Base-by-base conservation (phyloP, 2,113 vertebrate genomes). In the Brachyhypopomus gauderio region DNA sequence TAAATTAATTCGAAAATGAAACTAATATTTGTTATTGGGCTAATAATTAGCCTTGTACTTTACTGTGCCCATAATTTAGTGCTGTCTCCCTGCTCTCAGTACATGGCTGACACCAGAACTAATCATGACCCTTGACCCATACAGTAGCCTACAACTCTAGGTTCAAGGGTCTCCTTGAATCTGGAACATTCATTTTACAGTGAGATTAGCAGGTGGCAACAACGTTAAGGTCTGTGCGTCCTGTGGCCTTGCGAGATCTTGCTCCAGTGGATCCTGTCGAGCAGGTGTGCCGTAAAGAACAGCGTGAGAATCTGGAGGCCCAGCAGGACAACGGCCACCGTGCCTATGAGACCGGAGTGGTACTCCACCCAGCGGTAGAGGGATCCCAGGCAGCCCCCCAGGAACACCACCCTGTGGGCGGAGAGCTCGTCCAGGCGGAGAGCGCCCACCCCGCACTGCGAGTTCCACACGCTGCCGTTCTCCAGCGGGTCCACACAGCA, bases 401-500 rank as follows among this genome's bases (percentile, higher is more conserved):
- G 59, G 82, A 94, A 91, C 84, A 97, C 90, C 0, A 90, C n/a
- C 0, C 84, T 89, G 70, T 90, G 87, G 0, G 93, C 95, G 0
- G 73, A 89, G 0, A 82, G 86, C 56, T 92, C 91, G 0, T 92
- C 93, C 83, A 96, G 88, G 48, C 5, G 8, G 89, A 93, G 93
- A n/a, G 82, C 92, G 56, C 95, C 88, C 0, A 93, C 87, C 0
- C 95, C 96, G 0, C 97, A 98, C 88, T 95, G 96, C 2, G 90
- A 87, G 52, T 96, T 95, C 92, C 92, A 71, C 16, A 95, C 89
- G 0, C 93, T 93, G 52, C 96, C 92, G 0, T 93, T 94, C 86
- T 94, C 91, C 84, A 91, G 27, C 0, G 95, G 95, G 82, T 94
- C 83, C 59, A 94, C 78, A 52, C 97, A 98, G 90, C 97, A 99